phyloP scores from a whole-genome alignment of 2,888 invertebrate species.

The Anorthoa munda region DNA sequence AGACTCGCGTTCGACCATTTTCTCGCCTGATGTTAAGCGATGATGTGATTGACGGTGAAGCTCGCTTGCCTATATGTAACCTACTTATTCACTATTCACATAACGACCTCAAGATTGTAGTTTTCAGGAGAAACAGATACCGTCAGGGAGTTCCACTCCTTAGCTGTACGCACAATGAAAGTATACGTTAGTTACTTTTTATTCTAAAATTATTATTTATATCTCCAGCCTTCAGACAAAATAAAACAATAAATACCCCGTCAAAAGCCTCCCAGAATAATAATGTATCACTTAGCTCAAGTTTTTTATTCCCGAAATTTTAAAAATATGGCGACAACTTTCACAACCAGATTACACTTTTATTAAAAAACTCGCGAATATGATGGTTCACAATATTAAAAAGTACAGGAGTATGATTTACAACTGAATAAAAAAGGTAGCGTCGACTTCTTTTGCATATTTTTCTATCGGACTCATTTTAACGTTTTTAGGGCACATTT shows the following conservation, averaged over 20 bases:
- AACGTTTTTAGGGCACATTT: constrained; percentile 25
- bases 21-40: too few relatives aligned
- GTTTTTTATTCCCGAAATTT: constrained; percentile 69
- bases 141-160: background rate
- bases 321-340: constrained; percentile 70
- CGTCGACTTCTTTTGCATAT: constrained; percentile 25
- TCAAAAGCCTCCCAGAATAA: constrained; percentile 54
- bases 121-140: too few relatives aligned
- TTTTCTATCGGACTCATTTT: constrained; percentile 19
- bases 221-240: background rate
- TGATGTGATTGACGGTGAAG: too few relatives aligned
- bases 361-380: constrained; percentile 70
- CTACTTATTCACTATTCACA: background rate
- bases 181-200: too few relatives aligned
- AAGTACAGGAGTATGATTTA: constrained; percentile 53
- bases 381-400: constrained; percentile 65
- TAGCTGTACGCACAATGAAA: background rate
- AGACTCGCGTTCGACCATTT: too few relatives aligned
- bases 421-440: constrained; percentile 25
- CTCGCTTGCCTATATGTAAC: too few relatives aligned
- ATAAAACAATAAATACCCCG: constrained; percentile 58
- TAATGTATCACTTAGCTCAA: constrained; percentile 66
- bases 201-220: background rate
- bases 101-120: background rate
- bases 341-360: constrained; percentile 66